A percentile compares a stretch with the other conserved stretches of the same genome.
Evolutionary conservation across 2,888 invertebrate species (phyloP).

Genomic region (Drosophila melanosoma): DNA sequence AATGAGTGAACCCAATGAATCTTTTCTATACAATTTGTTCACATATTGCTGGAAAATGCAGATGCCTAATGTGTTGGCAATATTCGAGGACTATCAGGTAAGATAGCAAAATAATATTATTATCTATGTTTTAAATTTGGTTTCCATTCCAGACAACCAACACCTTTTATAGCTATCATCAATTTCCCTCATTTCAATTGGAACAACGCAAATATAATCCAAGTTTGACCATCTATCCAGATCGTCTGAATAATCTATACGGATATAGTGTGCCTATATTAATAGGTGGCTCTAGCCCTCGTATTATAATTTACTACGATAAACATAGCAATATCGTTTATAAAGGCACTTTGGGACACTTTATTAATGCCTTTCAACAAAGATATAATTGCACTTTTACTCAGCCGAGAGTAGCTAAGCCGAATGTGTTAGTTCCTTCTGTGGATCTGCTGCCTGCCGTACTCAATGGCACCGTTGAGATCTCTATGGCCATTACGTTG

Average conservation of each 20-base stretch:
- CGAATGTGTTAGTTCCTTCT: constrained; percentile 41
- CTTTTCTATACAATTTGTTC: constrained; percentile 59
- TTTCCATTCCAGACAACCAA: constrained; percentile 44
- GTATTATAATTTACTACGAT: constrained; percentile 66
- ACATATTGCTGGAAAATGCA: constrained; percentile 64
- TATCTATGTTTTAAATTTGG: background rate
- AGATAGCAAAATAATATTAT: background rate
- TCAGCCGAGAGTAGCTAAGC: constrained; percentile 52
- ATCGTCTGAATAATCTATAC: constrained; percentile 62
- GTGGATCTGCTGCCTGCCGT: constrained; percentile 63
- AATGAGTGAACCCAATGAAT: constrained; percentile 18
- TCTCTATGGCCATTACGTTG: constrained; percentile 66
- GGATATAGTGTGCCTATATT: constrained; percentile 65
- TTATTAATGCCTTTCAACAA: constrained; percentile 66
- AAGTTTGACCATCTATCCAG: constrained; percentile 52
- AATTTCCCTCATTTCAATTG: constrained; percentile 71
- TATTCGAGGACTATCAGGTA: constrained; percentile 70
- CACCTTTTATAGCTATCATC: constrained; percentile 68
- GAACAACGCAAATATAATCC: constrained; percentile 41
- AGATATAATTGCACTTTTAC: constrained; percentile 67
- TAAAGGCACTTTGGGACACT: constrained; percentile 73
- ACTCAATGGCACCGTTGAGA: constrained; percentile 68
- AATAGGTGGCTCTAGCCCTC: constrained; percentile 73
- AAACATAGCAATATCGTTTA: constrained; percentile 43
- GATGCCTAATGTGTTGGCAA: constrained; percentile 72